Base-by-base conservation (phyloP, 2,113 vertebrate genomes). In the Myotis yumanensis region DNA sequence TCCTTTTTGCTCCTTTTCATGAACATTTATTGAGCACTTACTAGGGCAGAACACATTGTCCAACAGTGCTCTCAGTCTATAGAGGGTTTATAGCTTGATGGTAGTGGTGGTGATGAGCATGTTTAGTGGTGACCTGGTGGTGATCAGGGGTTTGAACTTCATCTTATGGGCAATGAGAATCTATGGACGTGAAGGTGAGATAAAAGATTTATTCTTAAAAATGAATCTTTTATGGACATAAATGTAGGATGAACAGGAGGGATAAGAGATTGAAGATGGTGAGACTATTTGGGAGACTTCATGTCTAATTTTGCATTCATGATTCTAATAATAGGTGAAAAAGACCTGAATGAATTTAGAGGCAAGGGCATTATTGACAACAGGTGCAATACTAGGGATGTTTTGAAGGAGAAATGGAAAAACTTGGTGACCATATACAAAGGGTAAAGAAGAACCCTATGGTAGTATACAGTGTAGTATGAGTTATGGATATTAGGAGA, bases 321-420 rank as follows among this genome's bases (percentile, higher is more conserved):
- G 11, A 28, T 94, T 89, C 11, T 51, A 69, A 68, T 66, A 62
- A 83, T 32, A 90, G 30, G 10, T 66, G 25, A 43, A 54, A 85
- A 91, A 35, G 35, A 51, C 12, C 22, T n/a, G 30, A 51, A 62
- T 77, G 62, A 62, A 1, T 51, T 72, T 62, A 95, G 35, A 77
- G 25, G 30, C 30, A 71, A 28, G 48, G 43, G 35, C 20, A 4
- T 40, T 62, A 17, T 85, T 90, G 86, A 23, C 7, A 89, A 64
- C 30, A 75, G 23, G 23, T 51, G 11, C 23, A 59, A 22, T n/a
- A 25, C 4, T 57, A 40, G 32, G 25, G 72, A 17, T 1, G 16
- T 75, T 92, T 64, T 80, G 75, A 92, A 86, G 59, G 46, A 66
- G 20, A 94, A 89, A 64, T 89, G 69, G 17, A 59, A 66, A 59